Evolutionary conservation across 2,113 vertebrate species (phyloP).

Genomic region (Scortum barcoo): DNA sequence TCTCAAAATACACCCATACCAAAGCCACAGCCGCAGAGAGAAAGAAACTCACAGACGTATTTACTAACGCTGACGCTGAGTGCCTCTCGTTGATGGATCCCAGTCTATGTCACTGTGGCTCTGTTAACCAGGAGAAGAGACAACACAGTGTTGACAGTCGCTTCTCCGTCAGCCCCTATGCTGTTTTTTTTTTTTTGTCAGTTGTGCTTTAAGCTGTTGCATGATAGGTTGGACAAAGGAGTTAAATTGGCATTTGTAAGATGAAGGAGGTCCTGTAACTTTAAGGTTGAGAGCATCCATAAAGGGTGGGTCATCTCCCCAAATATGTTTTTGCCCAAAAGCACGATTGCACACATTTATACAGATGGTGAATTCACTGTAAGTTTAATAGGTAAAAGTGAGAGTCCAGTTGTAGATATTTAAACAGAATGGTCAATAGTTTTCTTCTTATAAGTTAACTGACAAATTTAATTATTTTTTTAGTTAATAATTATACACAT

Average conservation of each 20-base stretch:
- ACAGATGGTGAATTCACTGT: background rate
- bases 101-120: background rate
- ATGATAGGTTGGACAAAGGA: slow-evolving; percentile 1
- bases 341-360: background rate
- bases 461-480: background rate
- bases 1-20: slow-evolving; percentile 23
- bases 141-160: slow-evolving; percentile 1
- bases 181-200: slow-evolving; percentile 21
- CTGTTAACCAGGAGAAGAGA: slow-evolving; percentile 18
- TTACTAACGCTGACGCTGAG: slow-evolving; percentile 26
- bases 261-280: background rate
- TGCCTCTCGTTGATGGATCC: slow-evolving; percentile 51
- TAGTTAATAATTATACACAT: background rate
- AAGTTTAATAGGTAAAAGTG: background rate
- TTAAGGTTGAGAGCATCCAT: background rate
- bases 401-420: background rate
- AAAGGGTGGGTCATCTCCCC: background rate
- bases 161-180: slow-evolving; percentile 13
- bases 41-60: slow-evolving; percentile 19
- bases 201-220: slow-evolving; percentile 18
- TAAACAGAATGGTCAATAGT: background rate
- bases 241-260: background rate
- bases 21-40: slow-evolving; percentile 25
- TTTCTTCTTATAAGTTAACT: background rate
- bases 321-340: background rate